A percentile compares a stretch with the other conserved stretches of the same genome.
phyloP scores from a whole-genome alignment of 2,888 invertebrate species.

The Synanthedon tipuliformis region DNA sequence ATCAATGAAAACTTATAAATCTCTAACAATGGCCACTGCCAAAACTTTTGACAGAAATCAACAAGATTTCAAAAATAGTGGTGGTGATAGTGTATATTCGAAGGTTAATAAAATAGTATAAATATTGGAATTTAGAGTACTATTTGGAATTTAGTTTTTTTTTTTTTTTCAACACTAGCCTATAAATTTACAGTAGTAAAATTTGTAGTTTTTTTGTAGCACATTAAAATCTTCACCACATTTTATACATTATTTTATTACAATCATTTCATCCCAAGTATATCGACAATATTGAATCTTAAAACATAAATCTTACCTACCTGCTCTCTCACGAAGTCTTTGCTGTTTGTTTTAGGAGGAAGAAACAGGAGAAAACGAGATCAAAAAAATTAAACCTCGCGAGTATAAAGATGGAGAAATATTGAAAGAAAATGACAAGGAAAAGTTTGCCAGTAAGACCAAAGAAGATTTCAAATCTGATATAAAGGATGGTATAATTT shows the following conservation, averaged over 20 bases:
- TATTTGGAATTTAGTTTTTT: too few relatives aligned
- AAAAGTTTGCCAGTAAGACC: conserved; percentile 27
- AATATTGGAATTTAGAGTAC: background rate
- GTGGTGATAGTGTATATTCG: conserved; percentile 41
- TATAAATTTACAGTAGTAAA: too few relatives aligned
- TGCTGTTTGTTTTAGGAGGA: conserved; percentile 37
- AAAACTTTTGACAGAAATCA: conserved; percentile 46
- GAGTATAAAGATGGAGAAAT: conserved; percentile 34
- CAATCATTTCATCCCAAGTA: too few relatives aligned
- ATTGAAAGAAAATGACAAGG: conserved; percentile 56
- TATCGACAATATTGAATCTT: too few relatives aligned
- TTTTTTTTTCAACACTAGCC: too few relatives aligned
- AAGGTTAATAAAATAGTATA: conserved; percentile 28
- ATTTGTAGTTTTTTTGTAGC: too few relatives aligned
- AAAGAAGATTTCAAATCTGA: conserved; percentile 45
- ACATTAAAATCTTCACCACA: too few relatives aligned
- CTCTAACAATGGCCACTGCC: conserved; percentile 51
- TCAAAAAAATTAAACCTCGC: conserved; percentile 58
- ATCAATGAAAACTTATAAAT: conserved; percentile 53
- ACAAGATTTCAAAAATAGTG: conserved; percentile 51
- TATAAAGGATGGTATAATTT: conserved; percentile 42
- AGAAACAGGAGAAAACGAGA: conserved; percentile 49
- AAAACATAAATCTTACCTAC: too few relatives aligned
- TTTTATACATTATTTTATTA: too few relatives aligned
- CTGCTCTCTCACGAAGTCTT: too few relatives aligned